phyloP scores from a whole-genome alignment of 2,797 vertebrate genomes.

The Darevskia mixta region DNA sequence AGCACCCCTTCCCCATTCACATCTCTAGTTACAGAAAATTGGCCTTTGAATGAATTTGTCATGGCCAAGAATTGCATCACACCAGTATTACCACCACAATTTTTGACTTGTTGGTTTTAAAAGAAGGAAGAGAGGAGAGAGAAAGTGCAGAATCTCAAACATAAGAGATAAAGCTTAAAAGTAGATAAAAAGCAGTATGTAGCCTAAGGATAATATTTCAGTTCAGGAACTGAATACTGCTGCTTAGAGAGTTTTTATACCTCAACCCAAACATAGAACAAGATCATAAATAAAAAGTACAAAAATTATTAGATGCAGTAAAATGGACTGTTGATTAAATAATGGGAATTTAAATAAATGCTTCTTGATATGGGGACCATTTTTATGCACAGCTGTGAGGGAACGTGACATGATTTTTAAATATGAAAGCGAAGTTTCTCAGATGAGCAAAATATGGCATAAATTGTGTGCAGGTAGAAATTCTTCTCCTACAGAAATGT shows the following conservation, averaged over 20 bases:
- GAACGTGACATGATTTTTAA: neutral
- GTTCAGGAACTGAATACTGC: neutral
- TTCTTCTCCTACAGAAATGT: neutral
- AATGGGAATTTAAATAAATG: neutral
- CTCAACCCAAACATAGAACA: neutral
- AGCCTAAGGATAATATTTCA: neutral
- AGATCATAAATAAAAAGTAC: neutral
- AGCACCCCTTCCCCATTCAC: neutral
- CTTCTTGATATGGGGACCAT: neutral
- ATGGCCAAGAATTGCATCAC: neutral
- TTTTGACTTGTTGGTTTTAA: neutral
- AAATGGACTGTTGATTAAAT: neutral
- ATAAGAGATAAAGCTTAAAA: neutral
- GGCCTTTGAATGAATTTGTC: neutral
- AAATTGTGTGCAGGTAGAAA: neutral
- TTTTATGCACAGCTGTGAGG: neutral
- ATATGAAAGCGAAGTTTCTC: neutral
- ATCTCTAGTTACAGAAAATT: neutral
- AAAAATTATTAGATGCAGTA: neutral
- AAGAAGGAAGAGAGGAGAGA: neutral
- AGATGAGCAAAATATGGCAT: neutral
- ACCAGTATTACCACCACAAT: neutral
- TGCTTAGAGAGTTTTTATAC: neutral
- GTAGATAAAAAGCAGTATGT: neutral
- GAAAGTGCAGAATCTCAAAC: neutral